Evolutionary conservation across 2,888 invertebrate species (phyloP).

Genomic region (Nemoura dubitans): DNA sequence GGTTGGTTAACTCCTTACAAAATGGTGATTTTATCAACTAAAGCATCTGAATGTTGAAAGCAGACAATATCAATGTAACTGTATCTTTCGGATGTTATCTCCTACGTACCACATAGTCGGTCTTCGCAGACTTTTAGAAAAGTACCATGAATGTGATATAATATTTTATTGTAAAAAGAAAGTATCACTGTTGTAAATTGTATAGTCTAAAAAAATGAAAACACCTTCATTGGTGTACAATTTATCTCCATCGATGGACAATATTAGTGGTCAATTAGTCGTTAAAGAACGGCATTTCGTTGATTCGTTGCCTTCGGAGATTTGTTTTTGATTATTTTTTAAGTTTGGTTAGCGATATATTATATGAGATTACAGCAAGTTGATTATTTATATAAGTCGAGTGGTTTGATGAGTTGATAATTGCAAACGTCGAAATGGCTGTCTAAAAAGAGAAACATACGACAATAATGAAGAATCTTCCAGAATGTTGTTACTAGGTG

Average conservation of each 20-base stretch:
- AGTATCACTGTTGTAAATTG: slow-evolving; percentile 8
- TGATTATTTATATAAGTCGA: not conserved
- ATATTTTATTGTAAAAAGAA: not conserved
- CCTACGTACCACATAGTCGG: not conserved
- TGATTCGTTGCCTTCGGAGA: not conserved
- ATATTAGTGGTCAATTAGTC: not conserved
- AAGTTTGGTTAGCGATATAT: not conserved
- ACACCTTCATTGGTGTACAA: not conserved
- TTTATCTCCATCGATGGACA: not conserved
- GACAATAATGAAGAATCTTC: slow-evolving; percentile 7
- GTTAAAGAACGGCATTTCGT: not conserved
- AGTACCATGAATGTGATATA: not conserved
- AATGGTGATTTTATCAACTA: not conserved
- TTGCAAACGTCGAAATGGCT: not conserved
- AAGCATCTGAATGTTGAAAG: not conserved
- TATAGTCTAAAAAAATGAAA: not conserved
- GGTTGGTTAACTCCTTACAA: not conserved
- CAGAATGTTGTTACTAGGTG: not conserved
- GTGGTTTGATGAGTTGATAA: not conserved
- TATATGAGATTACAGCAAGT: not conserved
- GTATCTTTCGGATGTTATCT: not conserved
- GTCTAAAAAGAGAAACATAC: not conserved
- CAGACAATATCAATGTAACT: not conserved
- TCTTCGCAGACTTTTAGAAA: not conserved
- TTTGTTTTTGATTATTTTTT: not conserved